phyloP scores from a whole-genome alignment of 2,797 vertebrate species.

The Enteromius treurensis region DNA sequence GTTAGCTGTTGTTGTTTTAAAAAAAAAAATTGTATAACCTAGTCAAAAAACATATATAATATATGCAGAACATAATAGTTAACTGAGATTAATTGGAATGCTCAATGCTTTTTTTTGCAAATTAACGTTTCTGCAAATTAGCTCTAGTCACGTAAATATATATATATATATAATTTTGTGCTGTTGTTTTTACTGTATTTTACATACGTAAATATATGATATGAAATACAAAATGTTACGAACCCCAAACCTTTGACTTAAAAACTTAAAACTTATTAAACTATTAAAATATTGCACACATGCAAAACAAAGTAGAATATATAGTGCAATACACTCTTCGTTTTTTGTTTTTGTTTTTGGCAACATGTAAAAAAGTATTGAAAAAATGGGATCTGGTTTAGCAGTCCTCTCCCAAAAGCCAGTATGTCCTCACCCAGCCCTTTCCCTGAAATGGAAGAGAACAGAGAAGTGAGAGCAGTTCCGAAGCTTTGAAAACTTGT shows the following conservation, averaged over 20 bases:
- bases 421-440: slow-evolving; percentile 63
- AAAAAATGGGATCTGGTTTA: slow-evolving; percentile 22
- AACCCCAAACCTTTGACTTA: not conserved
- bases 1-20: no score
- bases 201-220: not conserved
- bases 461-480: slow-evolving; percentile 27
- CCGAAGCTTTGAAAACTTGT: slow-evolving; percentile 18
- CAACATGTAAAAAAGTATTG: slow-evolving; percentile 22
- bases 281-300: not conserved
- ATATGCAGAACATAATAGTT: no score
- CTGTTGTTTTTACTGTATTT: not conserved
- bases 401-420: slow-evolving; percentile 64
- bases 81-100: no score
- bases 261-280: not conserved
- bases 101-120: no score
- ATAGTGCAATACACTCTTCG: not conserved
- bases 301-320: not conserved
- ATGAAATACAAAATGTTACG: not conserved
- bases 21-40: no score
- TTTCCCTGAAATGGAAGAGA: slow-evolving; percentile 61
- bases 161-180: not conserved
- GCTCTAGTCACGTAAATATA: no score
- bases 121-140: no score
- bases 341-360: no score
- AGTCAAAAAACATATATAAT: no score